phyloP scores from a whole-genome alignment of 2,113 vertebrate species.

The Sebastes schlegelii region DNA sequence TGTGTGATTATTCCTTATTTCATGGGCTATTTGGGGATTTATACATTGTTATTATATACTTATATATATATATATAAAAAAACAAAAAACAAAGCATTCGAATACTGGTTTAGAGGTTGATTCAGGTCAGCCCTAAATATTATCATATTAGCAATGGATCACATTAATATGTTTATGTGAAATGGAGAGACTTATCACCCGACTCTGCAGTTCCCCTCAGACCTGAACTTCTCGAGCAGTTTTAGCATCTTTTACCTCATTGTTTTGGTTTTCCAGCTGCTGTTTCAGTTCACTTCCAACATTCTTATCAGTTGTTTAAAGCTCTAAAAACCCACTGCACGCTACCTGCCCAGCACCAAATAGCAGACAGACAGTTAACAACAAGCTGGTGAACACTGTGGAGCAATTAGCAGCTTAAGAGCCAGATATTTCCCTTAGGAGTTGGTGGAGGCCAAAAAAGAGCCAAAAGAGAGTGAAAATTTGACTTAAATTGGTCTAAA shows the following conservation, averaged over 20 bases:
- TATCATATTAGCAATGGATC: background rate
- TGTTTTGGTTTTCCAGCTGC: background rate
- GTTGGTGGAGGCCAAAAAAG: conserved; percentile 11
- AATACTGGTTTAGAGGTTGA: no score
- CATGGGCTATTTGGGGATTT: no score
- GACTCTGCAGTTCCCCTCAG: background rate
- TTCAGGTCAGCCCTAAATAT: background rate
- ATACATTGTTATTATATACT: no score
- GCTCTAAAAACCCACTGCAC: background rate
- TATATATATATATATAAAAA: no score
- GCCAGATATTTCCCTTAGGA: background rate
- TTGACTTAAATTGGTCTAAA: background rate
- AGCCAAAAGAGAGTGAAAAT: background rate
- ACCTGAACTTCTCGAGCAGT: background rate
- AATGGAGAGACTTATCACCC: background rate
- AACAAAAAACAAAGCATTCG: no score
- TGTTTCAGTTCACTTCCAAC: background rate
- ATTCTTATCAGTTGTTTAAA: background rate
- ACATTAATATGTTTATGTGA: background rate
- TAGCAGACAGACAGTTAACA: background rate
- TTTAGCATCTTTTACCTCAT: background rate
- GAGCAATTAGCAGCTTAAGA: background rate
- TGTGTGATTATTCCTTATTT: no score
- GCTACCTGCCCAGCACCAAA: background rate
- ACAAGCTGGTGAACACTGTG: background rate